These are phyloP conservation scores for Myiotriccus ornatus DNA, from an alignment of 2,797 vertebrate species.

Conservation along the genomic window DNA sequence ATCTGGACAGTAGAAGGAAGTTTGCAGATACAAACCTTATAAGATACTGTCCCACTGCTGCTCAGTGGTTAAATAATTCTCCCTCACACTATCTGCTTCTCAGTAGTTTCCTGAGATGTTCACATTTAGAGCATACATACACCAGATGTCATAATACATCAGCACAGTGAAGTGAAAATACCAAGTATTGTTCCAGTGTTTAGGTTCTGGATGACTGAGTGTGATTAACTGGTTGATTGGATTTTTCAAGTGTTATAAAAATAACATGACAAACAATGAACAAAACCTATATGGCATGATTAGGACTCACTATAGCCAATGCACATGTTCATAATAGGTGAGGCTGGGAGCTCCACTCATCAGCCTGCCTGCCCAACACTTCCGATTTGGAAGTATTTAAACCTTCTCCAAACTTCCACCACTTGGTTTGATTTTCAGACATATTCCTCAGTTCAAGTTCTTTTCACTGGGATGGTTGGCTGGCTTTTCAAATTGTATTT, in stretches of 20 bases:
- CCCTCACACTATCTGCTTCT: background rate
- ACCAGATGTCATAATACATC: slow-evolving; percentile 69
- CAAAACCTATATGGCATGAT: background rate
- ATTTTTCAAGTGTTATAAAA: slow-evolving; percentile 63
- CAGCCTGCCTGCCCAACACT: background rate
- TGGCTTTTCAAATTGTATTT: slow-evolving; percentile 54
- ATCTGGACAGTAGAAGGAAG: background rate
- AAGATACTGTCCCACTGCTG: background rate
- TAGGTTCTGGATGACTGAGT: slow-evolving; percentile 62
- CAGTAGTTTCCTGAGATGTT: slow-evolving; percentile 39
- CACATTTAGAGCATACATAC: slow-evolving; percentile 43
- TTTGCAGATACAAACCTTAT: background rate
- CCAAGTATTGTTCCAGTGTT: slow-evolving; percentile 34
- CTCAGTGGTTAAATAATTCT: slow-evolving; percentile 1
- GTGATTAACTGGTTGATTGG: slow-evolving; percentile 70
- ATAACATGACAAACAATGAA: slow-evolving; percentile 37
- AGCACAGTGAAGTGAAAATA: slow-evolving; percentile 65
- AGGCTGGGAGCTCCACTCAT: background rate
- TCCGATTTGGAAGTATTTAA: background rate
- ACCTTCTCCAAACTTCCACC: slow-evolving; percentile 1
- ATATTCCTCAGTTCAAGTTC: background rate
- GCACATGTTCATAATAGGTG: background rate
- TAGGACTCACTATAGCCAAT: background rate
- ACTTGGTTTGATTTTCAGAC: slow-evolving; percentile 14
- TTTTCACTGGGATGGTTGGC: slow-evolving; percentile 3